Base-by-base conservation (phyloP, 2,797 vertebrate genomes). In the Buceros bicornis region DNA sequence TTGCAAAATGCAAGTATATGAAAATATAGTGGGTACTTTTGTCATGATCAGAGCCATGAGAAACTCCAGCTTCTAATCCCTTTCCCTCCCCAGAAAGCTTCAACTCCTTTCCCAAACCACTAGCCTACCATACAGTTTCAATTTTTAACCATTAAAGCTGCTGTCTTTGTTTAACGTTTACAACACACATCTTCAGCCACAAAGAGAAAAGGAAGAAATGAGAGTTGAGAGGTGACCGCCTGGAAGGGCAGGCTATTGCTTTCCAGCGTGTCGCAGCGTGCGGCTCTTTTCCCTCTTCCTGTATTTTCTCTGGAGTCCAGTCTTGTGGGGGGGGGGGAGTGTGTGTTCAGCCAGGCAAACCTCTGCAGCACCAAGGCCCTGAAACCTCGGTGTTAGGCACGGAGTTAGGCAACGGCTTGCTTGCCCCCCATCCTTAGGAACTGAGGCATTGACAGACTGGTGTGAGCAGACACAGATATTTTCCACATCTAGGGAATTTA, bases 341-440 rank as follows among this genome's bases (percentile, higher is more conserved):
- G 5, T 0, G 0, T 4, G 5, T 22, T 85, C 8, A 2, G 50
- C 15, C 4, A 26, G 17, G 20, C 11, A 82, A 82, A 81, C 5
- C 26, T 77, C 28, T 1, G 1, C 40, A 45, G 31, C 33, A 64
- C 35, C 1, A 9, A 76, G n/a, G 25, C 37, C 51, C 21, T 35
- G 31, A 57, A 57, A 66, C 3, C 33, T 33, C 33, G 33, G 33
- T 33, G 33, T 33, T 33, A 33, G 33, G 33, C 33, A 33, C 33
- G 33, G 14, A 42, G 40, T 22, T 7, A 7, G 35, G 61, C 28
- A 69, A 19, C 4, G 10, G 17, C 33, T 16, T 53, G 29, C 13
- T 61, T 56, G 25, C 11, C 35, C 8, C 12, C 4, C 10, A 20
- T 31, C 21, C 19, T 53, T 33, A 60, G n/a, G 33, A 11, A 35